A percentile compares a stretch with the other conserved stretches of the same genome.
Evolutionary conservation across 92 coral and sea anemone species (phyloP).

Genomic region (Siderastrea radians): DNA sequence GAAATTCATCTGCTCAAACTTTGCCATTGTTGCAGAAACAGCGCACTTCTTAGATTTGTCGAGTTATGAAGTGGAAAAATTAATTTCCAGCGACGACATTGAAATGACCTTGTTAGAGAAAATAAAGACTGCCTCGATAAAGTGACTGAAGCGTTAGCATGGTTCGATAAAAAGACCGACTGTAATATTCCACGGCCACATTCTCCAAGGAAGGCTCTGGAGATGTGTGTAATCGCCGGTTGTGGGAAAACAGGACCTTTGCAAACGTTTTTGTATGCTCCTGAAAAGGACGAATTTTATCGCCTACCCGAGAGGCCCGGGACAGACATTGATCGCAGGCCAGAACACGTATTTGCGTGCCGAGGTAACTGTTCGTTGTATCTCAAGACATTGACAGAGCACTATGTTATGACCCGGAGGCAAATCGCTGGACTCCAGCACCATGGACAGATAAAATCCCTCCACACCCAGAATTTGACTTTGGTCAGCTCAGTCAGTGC

Average conservation of each 20-base stretch:
- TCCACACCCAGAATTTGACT: neutral
- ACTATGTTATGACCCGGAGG: constrained; percentile 8
- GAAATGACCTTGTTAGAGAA: constrained; percentile 2
- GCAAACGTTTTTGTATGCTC: neutral
- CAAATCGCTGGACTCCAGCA: constrained; percentile 6
- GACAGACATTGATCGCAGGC: too few species aligned
- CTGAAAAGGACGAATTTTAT: neutral
- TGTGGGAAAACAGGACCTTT: neutral
- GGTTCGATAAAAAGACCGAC: constrained; percentile 1
- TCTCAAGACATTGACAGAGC: neutral
- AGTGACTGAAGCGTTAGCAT: constrained; percentile 1
- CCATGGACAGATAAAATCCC: neutral
- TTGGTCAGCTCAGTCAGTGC: too few species aligned
- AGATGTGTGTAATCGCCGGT: neutral
- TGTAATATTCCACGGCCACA: constrained; percentile 12
- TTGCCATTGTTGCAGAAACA: neutral
- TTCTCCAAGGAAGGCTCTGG: constrained; percentile 3
- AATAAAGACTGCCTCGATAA: neutral
- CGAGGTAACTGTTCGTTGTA: constrained; percentile 12
- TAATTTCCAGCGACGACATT: constrained; percentile 15
- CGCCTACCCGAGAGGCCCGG: neutral
- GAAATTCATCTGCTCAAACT: constrained; percentile 7
- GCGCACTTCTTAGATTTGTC: neutral
- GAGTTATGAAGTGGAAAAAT: constrained; percentile 11
- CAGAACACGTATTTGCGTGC: neutral